A percentile compares a stretch with the other conserved stretches of the same genome.
Evolutionary conservation across 1,140 invertebrate species (phyloP).

Genomic region (Drosophila simulans): DNA sequence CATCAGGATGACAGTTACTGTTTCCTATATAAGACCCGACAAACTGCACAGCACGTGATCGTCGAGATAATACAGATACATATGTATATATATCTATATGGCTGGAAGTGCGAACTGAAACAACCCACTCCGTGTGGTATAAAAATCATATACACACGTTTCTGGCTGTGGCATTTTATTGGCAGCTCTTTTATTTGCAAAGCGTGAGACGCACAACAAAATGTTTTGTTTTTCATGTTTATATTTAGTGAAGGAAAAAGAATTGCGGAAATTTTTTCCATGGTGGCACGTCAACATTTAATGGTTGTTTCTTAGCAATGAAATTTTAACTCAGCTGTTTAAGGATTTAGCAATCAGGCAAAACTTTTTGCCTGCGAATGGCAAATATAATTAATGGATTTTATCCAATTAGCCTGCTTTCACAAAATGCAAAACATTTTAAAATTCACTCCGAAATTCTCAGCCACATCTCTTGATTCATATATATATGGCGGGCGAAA

Average conservation of each 20-base stretch:
- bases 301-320: too few relatives aligned
- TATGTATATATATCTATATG: conserved; percentile 27
- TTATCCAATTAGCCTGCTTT: conserved; percentile 14
- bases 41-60: conserved; percentile 78
- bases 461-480: conserved; percentile 16
- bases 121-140: conserved; percentile 34
- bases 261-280: conserved; percentile 10
- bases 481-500: neutral
- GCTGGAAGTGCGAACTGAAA: conserved; percentile 2
- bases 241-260: conserved; percentile 36
- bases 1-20: conserved; percentile 9
- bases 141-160: conserved; percentile 71
- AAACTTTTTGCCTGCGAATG: conserved; percentile 2
- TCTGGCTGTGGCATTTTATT: conserved; percentile 75
- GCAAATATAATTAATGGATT: conserved; percentile 14
- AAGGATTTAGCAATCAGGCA: neutral
- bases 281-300: neutral
- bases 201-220: conserved; percentile 68
- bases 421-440: neutral
- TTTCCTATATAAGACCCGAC: conserved; percentile 30
- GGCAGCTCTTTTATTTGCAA: conserved; percentile 76
- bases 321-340: neutral
- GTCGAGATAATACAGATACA: conserved; percentile 54
- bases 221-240: conserved; percentile 44
- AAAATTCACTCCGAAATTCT: conserved; percentile 19